phyloP scores from a whole-genome alignment of 35 echinoderm and acorn worm species.

The Heliocidaris tuberculata region DNA sequence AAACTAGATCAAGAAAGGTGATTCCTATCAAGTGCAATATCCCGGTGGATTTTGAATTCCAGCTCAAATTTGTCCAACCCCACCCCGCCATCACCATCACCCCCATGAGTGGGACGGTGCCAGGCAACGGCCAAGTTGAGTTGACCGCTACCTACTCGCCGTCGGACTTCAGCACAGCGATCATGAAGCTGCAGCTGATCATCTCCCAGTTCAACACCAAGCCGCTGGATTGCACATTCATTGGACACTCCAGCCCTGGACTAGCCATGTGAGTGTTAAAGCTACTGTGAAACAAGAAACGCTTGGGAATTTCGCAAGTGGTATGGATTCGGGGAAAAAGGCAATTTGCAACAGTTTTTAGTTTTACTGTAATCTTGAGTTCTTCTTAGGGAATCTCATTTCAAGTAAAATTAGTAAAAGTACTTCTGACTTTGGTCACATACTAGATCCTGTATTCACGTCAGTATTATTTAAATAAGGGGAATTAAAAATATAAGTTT shows the following conservation, averaged over 20 bases:
- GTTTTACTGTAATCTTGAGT: too few relatives aligned
- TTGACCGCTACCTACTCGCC: constrained; percentile 80
- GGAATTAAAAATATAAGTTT: too few relatives aligned
- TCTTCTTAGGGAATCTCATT: too few relatives aligned
- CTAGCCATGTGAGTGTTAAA: constrained; percentile 81
- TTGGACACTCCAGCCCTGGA: constrained; percentile 79
- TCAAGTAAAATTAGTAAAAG: too few relatives aligned
- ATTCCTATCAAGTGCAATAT: constrained; percentile 86
- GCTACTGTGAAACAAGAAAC: not conserved
- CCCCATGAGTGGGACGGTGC: constrained; percentile 78
- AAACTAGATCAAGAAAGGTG: constrained; percentile 69
- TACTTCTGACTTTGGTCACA: too few relatives aligned
- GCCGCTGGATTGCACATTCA: constrained; percentile 75
- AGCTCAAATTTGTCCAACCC: constrained; percentile 79
- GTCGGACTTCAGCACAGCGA: constrained; percentile 89
- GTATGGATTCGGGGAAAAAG: too few relatives aligned
- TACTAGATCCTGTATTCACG: too few relatives aligned
- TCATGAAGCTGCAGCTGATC: constrained; percentile 91
- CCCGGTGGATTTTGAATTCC: constrained; percentile 96
- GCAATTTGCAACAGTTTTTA: too few relatives aligned
- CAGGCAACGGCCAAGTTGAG: constrained; percentile 72
- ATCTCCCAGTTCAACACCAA: constrained; percentile 96
- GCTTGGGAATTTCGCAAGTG: not conserved
- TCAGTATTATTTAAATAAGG: too few relatives aligned
- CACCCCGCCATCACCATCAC: constrained; percentile 79